Conservation (phyloP, 2,797 vertebrate species). For the Podargus strigoides region DNA sequence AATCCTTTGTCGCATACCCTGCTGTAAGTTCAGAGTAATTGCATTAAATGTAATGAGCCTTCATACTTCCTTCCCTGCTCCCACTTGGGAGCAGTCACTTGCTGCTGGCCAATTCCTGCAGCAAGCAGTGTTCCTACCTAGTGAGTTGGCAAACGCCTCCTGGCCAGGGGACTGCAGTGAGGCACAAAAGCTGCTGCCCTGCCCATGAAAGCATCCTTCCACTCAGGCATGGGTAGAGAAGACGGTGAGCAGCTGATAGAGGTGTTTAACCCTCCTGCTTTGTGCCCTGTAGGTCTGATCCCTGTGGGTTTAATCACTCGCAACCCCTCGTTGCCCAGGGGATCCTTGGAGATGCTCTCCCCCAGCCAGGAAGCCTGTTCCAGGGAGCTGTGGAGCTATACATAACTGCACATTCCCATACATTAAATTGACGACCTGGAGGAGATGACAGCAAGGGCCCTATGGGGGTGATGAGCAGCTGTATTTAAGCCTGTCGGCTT, state of each 20-base stretch:
- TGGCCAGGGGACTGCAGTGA: background rate
- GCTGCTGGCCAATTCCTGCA: background rate
- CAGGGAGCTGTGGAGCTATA: background rate
- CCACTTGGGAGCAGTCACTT: constrained; percentile 5
- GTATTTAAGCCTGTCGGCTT: background rate
- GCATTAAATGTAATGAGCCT: constrained; percentile 7
- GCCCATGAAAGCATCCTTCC: too few species aligned
- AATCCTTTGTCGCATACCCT: background rate
- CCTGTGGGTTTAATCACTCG: too few species aligned
- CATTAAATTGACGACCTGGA: background rate
- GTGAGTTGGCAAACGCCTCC: background rate
- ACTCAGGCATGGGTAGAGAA: too few species aligned
- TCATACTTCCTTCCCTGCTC: background rate
- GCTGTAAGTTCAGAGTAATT: constrained; percentile 24
- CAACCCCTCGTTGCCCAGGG: too few species aligned
- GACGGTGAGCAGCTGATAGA: too few species aligned
- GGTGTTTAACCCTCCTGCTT: too few species aligned
- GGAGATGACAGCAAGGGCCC: background rate
- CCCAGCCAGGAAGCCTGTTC: background rate
- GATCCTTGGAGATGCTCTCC: too few species aligned
- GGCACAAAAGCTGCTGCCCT: background rate
- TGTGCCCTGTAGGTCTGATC: too few species aligned
- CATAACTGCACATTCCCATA: background rate
- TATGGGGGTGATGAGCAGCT: background rate
- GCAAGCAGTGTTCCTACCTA: background rate